Conservation (phyloP, 2,797 vertebrate species). For the Xenentodon cancila region DNA sequence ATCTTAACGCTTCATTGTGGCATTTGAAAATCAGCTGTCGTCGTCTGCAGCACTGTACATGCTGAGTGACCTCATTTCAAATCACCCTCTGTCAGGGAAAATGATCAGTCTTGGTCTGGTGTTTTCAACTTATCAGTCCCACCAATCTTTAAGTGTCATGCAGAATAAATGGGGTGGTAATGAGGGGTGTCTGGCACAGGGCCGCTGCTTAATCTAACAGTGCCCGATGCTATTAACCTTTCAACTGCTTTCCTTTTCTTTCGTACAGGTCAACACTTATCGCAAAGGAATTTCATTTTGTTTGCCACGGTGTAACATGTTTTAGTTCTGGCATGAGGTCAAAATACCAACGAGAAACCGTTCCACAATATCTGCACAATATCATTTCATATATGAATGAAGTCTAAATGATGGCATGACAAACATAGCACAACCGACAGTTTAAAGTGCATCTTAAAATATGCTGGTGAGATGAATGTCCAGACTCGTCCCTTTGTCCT, state of each 20-base stretch:
- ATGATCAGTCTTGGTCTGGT: slow-evolving; percentile 31
- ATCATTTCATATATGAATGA: no score
- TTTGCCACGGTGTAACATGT: background rate
- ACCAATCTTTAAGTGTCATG: slow-evolving; percentile 24
- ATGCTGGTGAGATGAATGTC: no score
- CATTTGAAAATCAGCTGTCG: slow-evolving; percentile 35
- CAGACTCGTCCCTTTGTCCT: background rate
- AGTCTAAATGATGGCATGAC: no score
- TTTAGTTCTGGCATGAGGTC: background rate
- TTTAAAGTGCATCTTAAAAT: no score
- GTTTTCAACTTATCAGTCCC: slow-evolving; percentile 33
- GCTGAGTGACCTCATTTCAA: slow-evolving; percentile 42
- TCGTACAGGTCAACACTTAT: background rate
- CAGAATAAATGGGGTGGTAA: slow-evolving; percentile 37
- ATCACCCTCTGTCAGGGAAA: slow-evolving; percentile 41
- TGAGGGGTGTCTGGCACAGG: slow-evolving; percentile 25
- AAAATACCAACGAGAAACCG: no score
- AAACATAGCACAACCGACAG: no score
- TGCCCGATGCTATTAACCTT: slow-evolving; percentile 11
- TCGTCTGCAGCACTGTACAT: slow-evolving; percentile 6
- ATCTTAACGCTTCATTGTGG: slow-evolving; percentile 12
- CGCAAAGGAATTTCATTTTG: no score
- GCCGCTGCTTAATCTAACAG: slow-evolving; percentile 11
- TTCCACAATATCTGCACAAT: no score
- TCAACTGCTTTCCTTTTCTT: slow-evolving; percentile 4